Percentiles rank a stretch among this genome's conserved stretches.
Evolutionary conservation across 2,888 invertebrate species (phyloP).

Genomic region (Sphinx pinastri): DNA sequence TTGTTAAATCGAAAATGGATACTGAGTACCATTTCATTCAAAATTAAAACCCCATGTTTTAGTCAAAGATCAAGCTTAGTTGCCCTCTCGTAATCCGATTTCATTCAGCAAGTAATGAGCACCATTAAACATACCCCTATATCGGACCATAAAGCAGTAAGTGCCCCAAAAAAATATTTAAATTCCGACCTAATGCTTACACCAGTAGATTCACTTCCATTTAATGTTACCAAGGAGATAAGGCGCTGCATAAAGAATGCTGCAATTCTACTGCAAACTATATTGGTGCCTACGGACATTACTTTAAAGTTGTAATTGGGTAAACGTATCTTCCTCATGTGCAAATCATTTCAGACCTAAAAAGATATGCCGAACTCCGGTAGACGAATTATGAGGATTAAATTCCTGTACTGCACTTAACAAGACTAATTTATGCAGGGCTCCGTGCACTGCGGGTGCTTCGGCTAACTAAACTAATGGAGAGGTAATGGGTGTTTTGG

Average conservation of each 20-base stretch:
- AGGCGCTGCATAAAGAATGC: conserved; percentile 27
- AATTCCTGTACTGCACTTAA: conserved; percentile 83
- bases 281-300: conserved; percentile 48
- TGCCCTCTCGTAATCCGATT: conserved; percentile 72
- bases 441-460: conserved; percentile 62
- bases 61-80: conserved; percentile 67
- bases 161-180: not conserved
- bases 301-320: conserved; percentile 52
- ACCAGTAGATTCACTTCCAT: conserved; percentile 10
- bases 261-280: conserved; percentile 40
- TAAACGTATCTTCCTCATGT: conserved; percentile 47
- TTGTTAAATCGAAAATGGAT: not conserved
- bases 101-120: conserved; percentile 75
- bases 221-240: not conserved
- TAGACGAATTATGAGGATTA: conserved; percentile 84
- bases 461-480: conserved; percentile 78
- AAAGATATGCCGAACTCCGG: conserved; percentile 78
- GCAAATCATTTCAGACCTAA: conserved; percentile 71
- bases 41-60: conserved; percentile 65
- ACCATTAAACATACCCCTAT: conserved; percentile 62
- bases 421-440: conserved; percentile 81
- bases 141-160: conserved; percentile 29
- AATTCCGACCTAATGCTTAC: not conserved
- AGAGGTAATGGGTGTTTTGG: conserved; percentile 66
- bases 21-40: conserved; percentile 45